Evolutionary conservation across 2,113 vertebrate species (phyloP).

Genomic region (Aphyosemion australe): DNA sequence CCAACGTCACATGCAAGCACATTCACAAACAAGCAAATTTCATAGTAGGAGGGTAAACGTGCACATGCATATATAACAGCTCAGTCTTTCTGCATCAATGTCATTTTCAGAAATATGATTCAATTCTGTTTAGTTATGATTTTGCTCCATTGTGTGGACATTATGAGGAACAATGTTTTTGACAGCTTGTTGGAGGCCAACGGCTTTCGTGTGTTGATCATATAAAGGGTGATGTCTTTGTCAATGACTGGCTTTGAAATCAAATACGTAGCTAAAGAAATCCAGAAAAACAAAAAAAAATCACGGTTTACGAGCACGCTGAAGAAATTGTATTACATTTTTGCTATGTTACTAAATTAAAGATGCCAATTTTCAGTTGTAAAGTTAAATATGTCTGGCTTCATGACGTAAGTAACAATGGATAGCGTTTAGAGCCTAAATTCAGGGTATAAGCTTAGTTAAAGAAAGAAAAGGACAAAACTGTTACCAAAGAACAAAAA

Average conservation of each 20-base stretch:
- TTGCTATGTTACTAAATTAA: no score
- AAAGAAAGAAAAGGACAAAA: no score
- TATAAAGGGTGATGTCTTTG: slow-evolving; percentile 18
- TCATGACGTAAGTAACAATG: neutral
- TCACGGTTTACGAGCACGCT: neutral
- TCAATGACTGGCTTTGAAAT: slow-evolving; percentile 18
- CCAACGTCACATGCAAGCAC: slow-evolving; percentile 81
- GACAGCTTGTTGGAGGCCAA: slow-evolving; percentile 12
- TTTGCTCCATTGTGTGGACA: slow-evolving; percentile 28
- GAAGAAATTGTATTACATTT: no score
- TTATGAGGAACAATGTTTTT: slow-evolving; percentile 20
- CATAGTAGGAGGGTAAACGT: slow-evolving; percentile 61
- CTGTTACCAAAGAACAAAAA: neutral
- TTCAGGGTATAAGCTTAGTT: neutral
- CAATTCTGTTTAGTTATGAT: neutral
- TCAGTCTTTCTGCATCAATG: slow-evolving; percentile 89
- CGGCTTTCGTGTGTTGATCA: slow-evolving; percentile 1
- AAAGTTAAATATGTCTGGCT: neutral
- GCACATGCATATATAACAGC: slow-evolving; percentile 76
- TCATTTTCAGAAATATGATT: slow-evolving; percentile 6
- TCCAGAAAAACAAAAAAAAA: neutral
- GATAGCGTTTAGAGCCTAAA: neutral
- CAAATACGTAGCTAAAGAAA: slow-evolving; percentile 7
- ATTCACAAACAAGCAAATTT: slow-evolving; percentile 69
- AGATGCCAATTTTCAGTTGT: no score